Evolutionary conservation across 2,797 vertebrate species (phyloP).

Genomic region (Gymnoscopelus microlampas): DNA sequence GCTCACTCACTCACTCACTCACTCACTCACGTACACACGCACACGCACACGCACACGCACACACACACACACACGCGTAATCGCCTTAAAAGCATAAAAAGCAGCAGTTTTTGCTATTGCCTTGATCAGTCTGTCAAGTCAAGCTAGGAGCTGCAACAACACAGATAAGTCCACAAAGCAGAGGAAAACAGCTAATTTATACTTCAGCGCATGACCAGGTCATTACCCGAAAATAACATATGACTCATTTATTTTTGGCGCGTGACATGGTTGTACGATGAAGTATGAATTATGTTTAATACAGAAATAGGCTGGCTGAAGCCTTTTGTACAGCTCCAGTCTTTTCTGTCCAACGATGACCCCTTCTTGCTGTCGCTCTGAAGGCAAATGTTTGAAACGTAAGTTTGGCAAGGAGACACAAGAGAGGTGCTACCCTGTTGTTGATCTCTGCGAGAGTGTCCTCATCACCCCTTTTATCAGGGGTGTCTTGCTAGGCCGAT

Average conservation of each 20-base stretch:
- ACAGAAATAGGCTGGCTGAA: constrained; percentile 5
- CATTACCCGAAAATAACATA: too few species aligned
- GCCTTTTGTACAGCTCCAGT: too few species aligned
- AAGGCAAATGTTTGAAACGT: constrained; percentile 42
- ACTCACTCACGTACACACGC: too few species aligned
- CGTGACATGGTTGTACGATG: too few species aligned
- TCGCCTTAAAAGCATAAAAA: background rate
- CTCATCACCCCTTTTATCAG: constrained; percentile 20
- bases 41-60: background rate
- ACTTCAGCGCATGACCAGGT: too few species aligned
- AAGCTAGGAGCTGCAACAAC: constrained; percentile 10
- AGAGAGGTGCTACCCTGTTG: constrained; percentile 13
- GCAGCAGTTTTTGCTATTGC: background rate
- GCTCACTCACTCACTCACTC: too few species aligned
- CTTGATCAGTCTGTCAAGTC: constrained; percentile 14
- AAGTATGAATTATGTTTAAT: constrained; percentile 27
- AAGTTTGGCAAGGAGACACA: constrained; percentile 33
- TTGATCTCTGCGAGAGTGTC: background rate
- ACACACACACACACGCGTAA: background rate
- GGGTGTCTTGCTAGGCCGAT: constrained; percentile 9
- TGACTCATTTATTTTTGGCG: too few species aligned
- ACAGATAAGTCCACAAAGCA: constrained; percentile 3
- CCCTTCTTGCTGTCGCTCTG: constrained; percentile 5
- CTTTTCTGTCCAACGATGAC: background rate
- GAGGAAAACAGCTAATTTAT: too few species aligned